Percentiles rank a stretch among this genome's conserved stretches.
Conservation (phyloP, 2,888 invertebrate species). For the Dastarcus helophoroides region DNA sequence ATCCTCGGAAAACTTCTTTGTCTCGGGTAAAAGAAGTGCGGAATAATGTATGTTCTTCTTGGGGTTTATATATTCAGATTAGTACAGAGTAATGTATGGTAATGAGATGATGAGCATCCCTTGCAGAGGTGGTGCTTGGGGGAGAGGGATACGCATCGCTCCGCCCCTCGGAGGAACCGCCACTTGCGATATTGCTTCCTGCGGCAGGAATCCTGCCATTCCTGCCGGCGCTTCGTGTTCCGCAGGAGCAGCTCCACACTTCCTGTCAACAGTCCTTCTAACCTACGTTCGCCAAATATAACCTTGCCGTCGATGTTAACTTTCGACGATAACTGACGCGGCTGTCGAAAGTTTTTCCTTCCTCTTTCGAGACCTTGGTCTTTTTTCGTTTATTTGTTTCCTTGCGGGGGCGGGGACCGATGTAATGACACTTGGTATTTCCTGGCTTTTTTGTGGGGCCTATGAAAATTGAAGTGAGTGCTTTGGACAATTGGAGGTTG, state of each 20-base stretch:
- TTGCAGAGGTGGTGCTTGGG: constrained; percentile 15
- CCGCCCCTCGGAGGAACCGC: constrained; percentile 36
- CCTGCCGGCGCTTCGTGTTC: constrained; percentile 35
- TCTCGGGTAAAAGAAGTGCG: no score
- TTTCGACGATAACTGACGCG: constrained; percentile 7
- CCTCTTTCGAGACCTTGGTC: no score
- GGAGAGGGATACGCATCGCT: constrained; percentile 29
- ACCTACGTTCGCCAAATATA: constrained; percentile 10
- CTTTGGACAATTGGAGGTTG: no score
- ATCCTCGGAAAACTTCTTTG: no score
- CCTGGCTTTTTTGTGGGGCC: no score
- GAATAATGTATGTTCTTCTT: no score
- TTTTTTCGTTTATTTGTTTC: no score
- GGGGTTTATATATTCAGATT: constrained; percentile 1
- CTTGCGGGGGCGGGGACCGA: no score
- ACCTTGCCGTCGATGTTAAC: constrained; percentile 14
- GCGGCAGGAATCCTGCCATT: no score
- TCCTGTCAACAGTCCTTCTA: constrained; percentile 35
- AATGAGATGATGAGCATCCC: constrained; percentile 26
- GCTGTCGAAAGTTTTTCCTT: no score
- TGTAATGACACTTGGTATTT: no score
- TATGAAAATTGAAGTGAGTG: no score
- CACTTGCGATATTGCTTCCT: constrained; percentile 41
- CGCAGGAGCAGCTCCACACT: constrained; percentile 35
- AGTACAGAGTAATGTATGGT: constrained; percentile 7